A percentile compares a stretch with the other conserved stretches of the same genome.
These are phyloP conservation scores for Cataglyphis altisquamis DNA, from an alignment of 2,888 invertebrate species.

Conservation along the genomic window DNA sequence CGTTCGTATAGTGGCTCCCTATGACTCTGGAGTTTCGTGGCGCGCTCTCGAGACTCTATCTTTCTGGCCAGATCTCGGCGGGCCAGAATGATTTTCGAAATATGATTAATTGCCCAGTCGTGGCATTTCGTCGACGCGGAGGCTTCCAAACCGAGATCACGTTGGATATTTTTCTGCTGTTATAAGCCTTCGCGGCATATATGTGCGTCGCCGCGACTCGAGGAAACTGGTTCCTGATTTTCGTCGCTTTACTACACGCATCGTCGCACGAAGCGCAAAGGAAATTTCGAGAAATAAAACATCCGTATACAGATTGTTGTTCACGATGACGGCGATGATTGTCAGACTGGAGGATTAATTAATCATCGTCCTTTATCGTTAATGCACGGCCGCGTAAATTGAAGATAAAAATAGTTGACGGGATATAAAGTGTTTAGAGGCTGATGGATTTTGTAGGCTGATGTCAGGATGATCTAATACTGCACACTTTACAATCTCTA, in stretches of 20 bases:
- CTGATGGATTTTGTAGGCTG: not conserved
- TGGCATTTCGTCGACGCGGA: slow-evolving; percentile 78
- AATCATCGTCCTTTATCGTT: not conserved
- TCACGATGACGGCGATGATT: not conserved
- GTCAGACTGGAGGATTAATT: not conserved
- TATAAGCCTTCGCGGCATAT: slow-evolving; percentile 46
- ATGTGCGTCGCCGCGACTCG: slow-evolving; percentile 30
- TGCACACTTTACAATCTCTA: not conserved
- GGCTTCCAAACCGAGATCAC: slow-evolving; percentile 62
- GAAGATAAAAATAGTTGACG: not conserved
- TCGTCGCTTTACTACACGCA: not conserved
- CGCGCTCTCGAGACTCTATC: slow-evolving; percentile 80
- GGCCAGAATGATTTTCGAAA: slow-evolving; percentile 86
- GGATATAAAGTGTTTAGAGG: not conserved
- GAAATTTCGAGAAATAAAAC: slow-evolving; percentile 1
- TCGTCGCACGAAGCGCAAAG: no score
- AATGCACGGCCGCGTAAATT: not conserved
- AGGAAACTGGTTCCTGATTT: slow-evolving; percentile 42
- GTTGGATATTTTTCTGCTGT: slow-evolving; percentile 66
- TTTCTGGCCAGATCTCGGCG: slow-evolving; percentile 83
- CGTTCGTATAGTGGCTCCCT: slow-evolving; percentile 77
- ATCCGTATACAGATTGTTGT: not conserved
- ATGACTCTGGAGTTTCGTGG: slow-evolving; percentile 82
- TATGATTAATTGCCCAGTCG: slow-evolving; percentile 85
- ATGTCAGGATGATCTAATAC: not conserved